Conservation (phyloP, 2,113 vertebrate genomes). For the Saccopteryx leptura region DNA sequence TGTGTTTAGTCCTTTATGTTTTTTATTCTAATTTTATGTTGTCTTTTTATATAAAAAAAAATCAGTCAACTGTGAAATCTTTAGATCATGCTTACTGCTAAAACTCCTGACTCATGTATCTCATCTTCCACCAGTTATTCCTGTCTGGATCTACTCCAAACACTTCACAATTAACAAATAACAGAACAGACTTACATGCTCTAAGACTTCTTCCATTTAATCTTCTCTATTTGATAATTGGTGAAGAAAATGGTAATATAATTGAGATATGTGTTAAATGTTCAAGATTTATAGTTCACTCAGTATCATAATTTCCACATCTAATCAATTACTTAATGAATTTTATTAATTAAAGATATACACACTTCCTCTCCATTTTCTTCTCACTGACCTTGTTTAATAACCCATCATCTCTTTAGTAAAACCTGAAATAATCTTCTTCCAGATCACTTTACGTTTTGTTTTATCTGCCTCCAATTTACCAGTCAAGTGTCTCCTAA, state of each 20-base stretch:
- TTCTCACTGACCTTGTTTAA: not conserved
- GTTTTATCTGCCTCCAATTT: slow-evolving; percentile 47
- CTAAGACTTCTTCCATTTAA: not conserved
- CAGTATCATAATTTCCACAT: not conserved
- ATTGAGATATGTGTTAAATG: not conserved
- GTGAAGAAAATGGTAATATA: not conserved
- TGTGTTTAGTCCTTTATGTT: not conserved
- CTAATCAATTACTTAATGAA: not conserved
- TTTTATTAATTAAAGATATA: not conserved
- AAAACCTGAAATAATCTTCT: not conserved
- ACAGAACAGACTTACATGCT: not conserved
- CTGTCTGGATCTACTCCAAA: not conserved
- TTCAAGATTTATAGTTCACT: not conserved
- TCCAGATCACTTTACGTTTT: not conserved
- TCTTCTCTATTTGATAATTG: not conserved
- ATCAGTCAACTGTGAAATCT: not conserved
- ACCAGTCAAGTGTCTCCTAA: not conserved
- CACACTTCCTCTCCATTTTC: not conserved
- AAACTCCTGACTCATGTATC: not conserved
- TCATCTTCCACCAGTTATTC: not conserved
- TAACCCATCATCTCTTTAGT: not conserved
- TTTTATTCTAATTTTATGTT: not conserved
- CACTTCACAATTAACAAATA: not conserved
- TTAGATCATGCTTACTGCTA: not conserved
- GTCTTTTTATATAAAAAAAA: not conserved